These are phyloP conservation scores for Stenurella melanura DNA, from an alignment of 2,888 invertebrate genomes.

Conservation along the genomic window DNA sequence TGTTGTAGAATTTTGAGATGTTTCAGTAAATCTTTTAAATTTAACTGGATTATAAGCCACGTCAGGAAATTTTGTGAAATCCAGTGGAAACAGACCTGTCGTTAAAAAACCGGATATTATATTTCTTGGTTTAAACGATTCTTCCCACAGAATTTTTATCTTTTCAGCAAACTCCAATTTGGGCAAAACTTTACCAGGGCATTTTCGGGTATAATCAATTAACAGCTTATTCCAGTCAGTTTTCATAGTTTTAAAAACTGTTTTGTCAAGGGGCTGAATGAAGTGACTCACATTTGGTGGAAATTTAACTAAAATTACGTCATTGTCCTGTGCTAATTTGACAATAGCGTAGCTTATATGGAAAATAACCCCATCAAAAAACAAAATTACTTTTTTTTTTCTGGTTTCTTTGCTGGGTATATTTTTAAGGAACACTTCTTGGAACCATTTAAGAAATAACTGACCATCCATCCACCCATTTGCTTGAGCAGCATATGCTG, in stretches of 20 bases:
- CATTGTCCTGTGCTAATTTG: slow-evolving; percentile 44
- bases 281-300: slow-evolving; percentile 43
- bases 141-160: slow-evolving; percentile 28
- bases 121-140: slow-evolving; percentile 8
- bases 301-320: slow-evolving; percentile 42
- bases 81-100: slow-evolving; percentile 4
- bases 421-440: background rate
- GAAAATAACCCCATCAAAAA: too few species aligned
- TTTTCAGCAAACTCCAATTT: slow-evolving; percentile 24
- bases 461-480: slow-evolving; percentile 44
- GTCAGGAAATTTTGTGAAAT: background rate
- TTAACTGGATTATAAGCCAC: background rate
- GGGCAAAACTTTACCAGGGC: slow-evolving; percentile 23
- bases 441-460: slow-evolving; percentile 42
- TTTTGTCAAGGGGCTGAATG: slow-evolving; percentile 45
- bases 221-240: slow-evolving; percentile 40
- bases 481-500: slow-evolving; percentile 42
- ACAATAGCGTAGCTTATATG: slow-evolving; percentile 42
- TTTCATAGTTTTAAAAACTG: slow-evolving; percentile 45
- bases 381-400: slow-evolving; percentile 41
- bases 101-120: slow-evolving; percentile 3
- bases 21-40: slow-evolving; percentile 7
- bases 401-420: background rate
- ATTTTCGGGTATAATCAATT: slow-evolving; percentile 35
- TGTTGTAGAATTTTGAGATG: slow-evolving; percentile 26